phyloP scores from a whole-genome alignment of 2,888 invertebrate genomes.

The Diaperis boleti region DNA sequence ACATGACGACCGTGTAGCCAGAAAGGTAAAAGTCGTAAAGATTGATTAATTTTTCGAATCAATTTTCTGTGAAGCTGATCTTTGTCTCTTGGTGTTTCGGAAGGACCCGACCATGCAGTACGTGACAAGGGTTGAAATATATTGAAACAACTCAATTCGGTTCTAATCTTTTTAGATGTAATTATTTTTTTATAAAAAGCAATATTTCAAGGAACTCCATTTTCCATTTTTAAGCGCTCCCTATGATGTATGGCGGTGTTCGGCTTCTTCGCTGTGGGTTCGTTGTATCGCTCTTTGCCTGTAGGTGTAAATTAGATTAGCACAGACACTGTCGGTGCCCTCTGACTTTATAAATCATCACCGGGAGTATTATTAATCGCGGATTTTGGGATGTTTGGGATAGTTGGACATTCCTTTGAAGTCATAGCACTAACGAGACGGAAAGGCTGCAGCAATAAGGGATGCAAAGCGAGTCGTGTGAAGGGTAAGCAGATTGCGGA shows the following conservation, averaged over 20 bases:
- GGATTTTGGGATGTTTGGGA: background rate
- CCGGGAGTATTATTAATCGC: background rate
- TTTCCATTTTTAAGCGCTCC: background rate
- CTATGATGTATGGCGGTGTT: conserved; percentile 7
- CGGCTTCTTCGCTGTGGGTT: background rate
- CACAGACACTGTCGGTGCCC: background rate
- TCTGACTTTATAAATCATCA: background rate
- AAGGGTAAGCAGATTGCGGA: conserved; percentile 43
- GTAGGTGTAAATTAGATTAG: background rate
- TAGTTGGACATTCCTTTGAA: background rate
- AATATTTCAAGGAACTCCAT: background rate
- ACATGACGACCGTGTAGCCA: no score
- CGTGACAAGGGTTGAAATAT: background rate
- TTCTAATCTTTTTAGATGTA: conserved; percentile 7
- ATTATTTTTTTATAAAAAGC: conserved; percentile 3
- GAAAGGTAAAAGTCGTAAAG: no score
- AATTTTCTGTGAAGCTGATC: background rate
- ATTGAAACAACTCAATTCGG: background rate
- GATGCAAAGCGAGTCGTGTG: conserved; percentile 27
- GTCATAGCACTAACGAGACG: conserved; percentile 1
- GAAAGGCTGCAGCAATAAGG: conserved; percentile 32
- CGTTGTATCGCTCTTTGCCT: background rate
- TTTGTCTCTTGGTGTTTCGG: background rate
- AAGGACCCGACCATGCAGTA: background rate
- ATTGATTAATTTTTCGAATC: background rate